Evolutionary conservation across 2,888 invertebrate genomes (phyloP).

Genomic region (Brachyopa scutellaris): DNA sequence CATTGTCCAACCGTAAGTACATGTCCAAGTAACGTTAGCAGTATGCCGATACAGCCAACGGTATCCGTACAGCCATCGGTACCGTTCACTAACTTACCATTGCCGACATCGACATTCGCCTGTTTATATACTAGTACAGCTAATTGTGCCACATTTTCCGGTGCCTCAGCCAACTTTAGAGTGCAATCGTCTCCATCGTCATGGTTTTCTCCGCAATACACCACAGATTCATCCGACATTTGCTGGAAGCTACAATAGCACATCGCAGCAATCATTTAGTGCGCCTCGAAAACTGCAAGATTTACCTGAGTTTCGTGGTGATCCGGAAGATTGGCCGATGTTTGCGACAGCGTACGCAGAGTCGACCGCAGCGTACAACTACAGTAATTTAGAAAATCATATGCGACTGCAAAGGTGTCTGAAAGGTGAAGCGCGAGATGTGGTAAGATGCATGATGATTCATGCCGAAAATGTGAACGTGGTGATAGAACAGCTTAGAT

Average conservation of each 20-base stretch:
- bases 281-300: slow-evolving; percentile 41
- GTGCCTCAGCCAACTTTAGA: slow-evolving; percentile 5
- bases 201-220: slow-evolving; percentile 9
- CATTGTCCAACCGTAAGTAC: neutral
- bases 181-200: neutral
- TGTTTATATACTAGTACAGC: neutral
- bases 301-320: slow-evolving; percentile 5
- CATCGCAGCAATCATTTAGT: neutral
- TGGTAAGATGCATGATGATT: neutral
- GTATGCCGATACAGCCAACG: neutral
- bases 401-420: slow-evolving; percentile 5
- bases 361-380: slow-evolving; percentile 14
- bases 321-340: slow-evolving; percentile 20
- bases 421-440: slow-evolving; percentile 5
- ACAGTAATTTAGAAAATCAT: slow-evolving; percentile 4
- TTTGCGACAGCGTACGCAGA: slow-evolving; percentile 12
- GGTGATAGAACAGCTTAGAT: slow-evolving; percentile 25
- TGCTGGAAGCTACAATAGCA: slow-evolving; percentile 4
- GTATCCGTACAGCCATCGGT: neutral
- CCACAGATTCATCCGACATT: slow-evolving; percentile 2
- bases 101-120: neutral
- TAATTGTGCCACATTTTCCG: neutral
- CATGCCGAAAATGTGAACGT: slow-evolving; percentile 10
- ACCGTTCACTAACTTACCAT: neutral
- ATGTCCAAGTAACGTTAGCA: neutral